These are phyloP conservation scores for Myzus persicae DNA, from an alignment of 1,140 invertebrate species.

Conservation along the genomic window DNA sequence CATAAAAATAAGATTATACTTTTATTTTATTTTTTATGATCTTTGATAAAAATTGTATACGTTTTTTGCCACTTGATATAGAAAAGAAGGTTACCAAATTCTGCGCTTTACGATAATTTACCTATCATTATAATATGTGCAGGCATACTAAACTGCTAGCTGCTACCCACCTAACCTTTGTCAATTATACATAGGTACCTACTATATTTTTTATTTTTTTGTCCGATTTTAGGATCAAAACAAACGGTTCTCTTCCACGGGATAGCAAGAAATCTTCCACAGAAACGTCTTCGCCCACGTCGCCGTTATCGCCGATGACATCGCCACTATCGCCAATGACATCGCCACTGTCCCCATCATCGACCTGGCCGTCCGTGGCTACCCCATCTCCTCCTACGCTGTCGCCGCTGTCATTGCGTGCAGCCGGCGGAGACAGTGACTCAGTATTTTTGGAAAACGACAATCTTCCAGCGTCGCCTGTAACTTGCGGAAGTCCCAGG, in stretches of 20 bases:
- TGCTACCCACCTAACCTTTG: too few relatives aligned
- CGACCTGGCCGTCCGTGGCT: neutral
- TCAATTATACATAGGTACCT: too few relatives aligned
- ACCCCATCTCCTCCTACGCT: neutral
- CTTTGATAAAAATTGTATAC: neutral
- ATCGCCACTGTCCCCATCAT: neutral
- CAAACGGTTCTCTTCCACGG: conserved; percentile 33
- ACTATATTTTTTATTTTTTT: neutral
- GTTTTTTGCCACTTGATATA: neutral
- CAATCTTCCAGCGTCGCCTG: neutral
- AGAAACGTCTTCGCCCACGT: neutral
- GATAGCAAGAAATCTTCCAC: neutral
- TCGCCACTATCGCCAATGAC: neutral
- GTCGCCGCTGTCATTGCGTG: neutral
- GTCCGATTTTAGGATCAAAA: neutral
- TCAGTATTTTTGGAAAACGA: neutral
- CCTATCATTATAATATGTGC: neutral
- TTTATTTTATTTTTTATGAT: neutral
- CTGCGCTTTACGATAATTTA: neutral
- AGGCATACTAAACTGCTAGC: too few relatives aligned
- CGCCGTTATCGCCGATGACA: neutral
- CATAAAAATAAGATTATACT: neutral
- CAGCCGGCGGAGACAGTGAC: neutral
- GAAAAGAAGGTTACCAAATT: neutral
- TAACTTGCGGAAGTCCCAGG: neutral